Evolutionary conservation across 2,888 invertebrate species (phyloP).

Genomic region (Plagiodera versicolora): DNA sequence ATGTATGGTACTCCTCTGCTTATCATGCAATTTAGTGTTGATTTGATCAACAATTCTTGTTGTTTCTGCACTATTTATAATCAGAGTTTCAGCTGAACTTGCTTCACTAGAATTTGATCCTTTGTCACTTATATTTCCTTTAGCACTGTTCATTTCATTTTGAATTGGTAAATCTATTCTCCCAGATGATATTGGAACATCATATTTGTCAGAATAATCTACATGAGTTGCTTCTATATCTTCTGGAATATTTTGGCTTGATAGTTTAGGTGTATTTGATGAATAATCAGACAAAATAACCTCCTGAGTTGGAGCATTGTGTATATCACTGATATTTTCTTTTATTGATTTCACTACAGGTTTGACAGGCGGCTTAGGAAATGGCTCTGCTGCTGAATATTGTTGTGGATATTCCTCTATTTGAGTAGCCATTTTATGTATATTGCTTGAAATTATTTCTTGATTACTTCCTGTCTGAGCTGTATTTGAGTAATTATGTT

Average conservation of each 20-base stretch:
- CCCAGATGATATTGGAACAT: not conserved
- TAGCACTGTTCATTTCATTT: not conserved
- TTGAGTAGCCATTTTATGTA: constrained; percentile 33
- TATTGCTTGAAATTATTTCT: not conserved
- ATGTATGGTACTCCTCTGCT: constrained; percentile 9
- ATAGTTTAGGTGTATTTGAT: not conserved
- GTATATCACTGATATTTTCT: constrained; percentile 13
- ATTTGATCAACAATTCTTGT: constrained; percentile 10
- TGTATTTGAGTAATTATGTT: constrained; percentile 7
- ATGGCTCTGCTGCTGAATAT: not conserved
- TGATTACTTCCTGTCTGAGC: not conserved
- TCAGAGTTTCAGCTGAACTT: not conserved
- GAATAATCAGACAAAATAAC: not conserved
- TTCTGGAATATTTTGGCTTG: not conserved
- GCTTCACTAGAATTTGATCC: not conserved
- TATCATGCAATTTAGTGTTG: not conserved
- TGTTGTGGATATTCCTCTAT: constrained; percentile 13
- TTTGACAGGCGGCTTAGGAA: not conserved
- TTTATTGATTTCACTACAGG: not conserved
- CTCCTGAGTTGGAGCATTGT: constrained; percentile 34
- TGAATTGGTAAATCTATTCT: not conserved
- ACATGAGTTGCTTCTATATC: constrained; percentile 7
- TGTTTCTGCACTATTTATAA: constrained; percentile 2
- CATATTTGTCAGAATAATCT: constrained; percentile 1
- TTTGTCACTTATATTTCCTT: not conserved